phyloP scores from a whole-genome alignment of 2,113 vertebrate species.

The Hirundichthys speculiger region DNA sequence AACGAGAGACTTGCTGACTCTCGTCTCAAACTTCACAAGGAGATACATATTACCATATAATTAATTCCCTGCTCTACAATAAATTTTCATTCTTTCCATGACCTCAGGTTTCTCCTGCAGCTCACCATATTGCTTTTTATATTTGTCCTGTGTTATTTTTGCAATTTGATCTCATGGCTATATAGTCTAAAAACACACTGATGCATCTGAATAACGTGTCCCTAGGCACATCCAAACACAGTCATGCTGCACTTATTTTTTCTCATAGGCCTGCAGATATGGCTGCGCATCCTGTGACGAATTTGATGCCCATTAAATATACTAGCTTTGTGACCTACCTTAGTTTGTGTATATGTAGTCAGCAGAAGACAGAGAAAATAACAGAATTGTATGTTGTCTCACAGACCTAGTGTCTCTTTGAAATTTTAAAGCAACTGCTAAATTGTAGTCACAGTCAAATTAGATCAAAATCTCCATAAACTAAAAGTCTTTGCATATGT shows the following conservation, averaged over 20 bases:
- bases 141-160: background rate
- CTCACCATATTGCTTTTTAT: background rate
- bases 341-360: slow-evolving; percentile 35
- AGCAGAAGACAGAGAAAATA: slow-evolving; percentile 12
- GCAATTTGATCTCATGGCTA: background rate
- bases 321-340: slow-evolving; percentile 9
- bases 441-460: slow-evolving; percentile 36
- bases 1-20: slow-evolving; percentile 47
- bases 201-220: slow-evolving; percentile 1
- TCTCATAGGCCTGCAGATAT: slow-evolving; percentile 6
- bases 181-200: slow-evolving; percentile 10
- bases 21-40: slow-evolving; percentile 18
- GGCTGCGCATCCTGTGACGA: slow-evolving; percentile 9
- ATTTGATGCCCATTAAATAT: slow-evolving; percentile 35
- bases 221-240: background rate
- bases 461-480: slow-evolving; percentile 36
- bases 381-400: slow-evolving; percentile 26
- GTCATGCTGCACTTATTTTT: slow-evolving; percentile 11
- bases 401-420: slow-evolving; percentile 1
- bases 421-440: slow-evolving; percentile 2
- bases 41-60: slow-evolving; percentile 6
- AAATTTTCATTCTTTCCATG: background rate
- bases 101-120: background rate
- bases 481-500: slow-evolving; percentile 33
- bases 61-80: slow-evolving; percentile 13